These are phyloP conservation scores for Mactromeris polynyma DNA, from an alignment of 2,888 invertebrate species.

Conservation along the genomic window DNA sequence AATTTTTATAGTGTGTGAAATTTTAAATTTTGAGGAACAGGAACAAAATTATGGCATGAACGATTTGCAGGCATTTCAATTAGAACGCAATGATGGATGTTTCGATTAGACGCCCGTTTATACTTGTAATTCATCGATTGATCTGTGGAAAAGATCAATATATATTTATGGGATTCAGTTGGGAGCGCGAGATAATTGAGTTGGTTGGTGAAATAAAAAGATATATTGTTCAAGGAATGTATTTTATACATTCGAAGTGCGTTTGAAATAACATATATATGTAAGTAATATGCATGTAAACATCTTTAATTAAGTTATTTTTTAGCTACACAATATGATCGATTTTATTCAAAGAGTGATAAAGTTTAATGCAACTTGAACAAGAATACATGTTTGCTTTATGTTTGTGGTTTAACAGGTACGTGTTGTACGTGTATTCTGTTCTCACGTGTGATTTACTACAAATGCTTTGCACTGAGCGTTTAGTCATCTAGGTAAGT, in stretches of 20 bases:
- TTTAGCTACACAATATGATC: neutral
- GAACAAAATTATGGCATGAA: neutral
- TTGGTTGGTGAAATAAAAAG: neutral
- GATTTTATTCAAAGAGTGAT: neutral
- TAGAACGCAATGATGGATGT: neutral
- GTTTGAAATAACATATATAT: neutral
- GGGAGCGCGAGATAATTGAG: neutral
- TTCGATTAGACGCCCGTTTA: neutral
- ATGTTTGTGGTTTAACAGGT: too few relatives aligned
- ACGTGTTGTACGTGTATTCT: too few relatives aligned
- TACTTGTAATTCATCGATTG: neutral
- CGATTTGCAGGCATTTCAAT: neutral
- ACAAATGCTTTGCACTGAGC: too few relatives aligned
- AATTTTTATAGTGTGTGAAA: neutral
- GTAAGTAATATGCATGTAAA: neutral
- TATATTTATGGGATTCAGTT: slow-evolving; percentile 6
- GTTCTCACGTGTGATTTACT: too few relatives aligned
- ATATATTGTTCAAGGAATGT: neutral
- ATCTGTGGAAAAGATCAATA: neutral
- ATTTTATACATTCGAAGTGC: neutral
- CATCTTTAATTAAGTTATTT: neutral
- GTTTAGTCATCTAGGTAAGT: too few relatives aligned
- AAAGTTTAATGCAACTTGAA: too few relatives aligned
- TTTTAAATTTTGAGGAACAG: neutral
- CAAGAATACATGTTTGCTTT: too few relatives aligned